Percentiles rank a stretch among this genome's conserved stretches.
Conservation (phyloP, 2,888 invertebrate species). For the Rhopalosiphum nymphaeae region DNA sequence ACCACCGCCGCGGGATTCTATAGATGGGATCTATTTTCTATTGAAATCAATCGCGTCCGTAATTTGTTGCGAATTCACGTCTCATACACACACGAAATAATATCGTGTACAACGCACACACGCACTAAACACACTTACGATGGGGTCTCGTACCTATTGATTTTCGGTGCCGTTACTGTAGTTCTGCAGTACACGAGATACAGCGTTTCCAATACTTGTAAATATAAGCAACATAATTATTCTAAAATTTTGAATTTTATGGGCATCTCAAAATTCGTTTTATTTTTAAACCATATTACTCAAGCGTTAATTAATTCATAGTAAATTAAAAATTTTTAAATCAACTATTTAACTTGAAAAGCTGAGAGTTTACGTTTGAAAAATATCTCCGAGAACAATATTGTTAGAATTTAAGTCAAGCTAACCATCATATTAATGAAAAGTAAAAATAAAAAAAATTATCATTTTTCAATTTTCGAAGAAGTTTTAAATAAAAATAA, state of each 20-base stretch:
- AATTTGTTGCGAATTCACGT: neutral
- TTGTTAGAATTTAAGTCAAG: neutral
- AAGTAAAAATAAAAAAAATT: neutral
- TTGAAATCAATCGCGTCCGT: neutral
- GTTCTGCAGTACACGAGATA: neutral
- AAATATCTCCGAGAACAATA: neutral
- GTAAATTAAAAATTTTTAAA: neutral
- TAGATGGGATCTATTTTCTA: constrained; percentile 6
- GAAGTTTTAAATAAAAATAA: too few species aligned
- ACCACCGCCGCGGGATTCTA: neutral
- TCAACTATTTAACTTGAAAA: neutral
- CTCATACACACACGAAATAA: neutral
- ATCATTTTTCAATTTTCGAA: too few species aligned
- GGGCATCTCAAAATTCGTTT: neutral
- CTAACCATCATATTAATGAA: neutral
- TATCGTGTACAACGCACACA: neutral
- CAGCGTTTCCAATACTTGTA: neutral
- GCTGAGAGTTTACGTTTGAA: neutral
- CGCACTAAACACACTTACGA: neutral
- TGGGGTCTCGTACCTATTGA: neutral
- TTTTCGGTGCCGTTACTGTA: neutral
- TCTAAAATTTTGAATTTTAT: neutral
- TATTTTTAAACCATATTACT: neutral
- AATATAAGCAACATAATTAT: neutral
- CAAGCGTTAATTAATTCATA: neutral